Evolutionary conservation across 2,797 vertebrate genomes (phyloP), one percentile per base, ranked within the genome.

Genomic region (Microctenopoma lineatum): DNA sequence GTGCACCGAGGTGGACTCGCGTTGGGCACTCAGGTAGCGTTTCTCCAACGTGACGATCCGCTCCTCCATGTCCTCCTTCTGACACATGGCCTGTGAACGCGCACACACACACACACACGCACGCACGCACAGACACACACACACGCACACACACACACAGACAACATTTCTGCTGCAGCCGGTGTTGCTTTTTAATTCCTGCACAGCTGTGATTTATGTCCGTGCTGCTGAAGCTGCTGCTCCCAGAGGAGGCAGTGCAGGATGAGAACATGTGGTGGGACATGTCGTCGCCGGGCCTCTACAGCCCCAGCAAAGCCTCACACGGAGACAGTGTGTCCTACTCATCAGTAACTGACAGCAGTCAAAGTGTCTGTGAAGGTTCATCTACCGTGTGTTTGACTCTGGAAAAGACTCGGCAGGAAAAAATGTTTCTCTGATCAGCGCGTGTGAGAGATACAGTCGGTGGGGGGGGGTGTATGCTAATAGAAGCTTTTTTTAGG

Each of bases 41-140:
- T 99, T 99, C 84, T 99, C 98, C 80, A 99, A 89, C 0, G 98
- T 99, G 0, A 98, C 98, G 65, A 99, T 99, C 57, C 98, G 95
- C 84, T 99, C 98, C 92, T 99, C 98, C 98, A 99, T 99, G 82
- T 99, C 98, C 81, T 99, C 98, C 84, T 99, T 99, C 90, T 99
- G 98, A 79, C 97, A 98, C 97, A 99, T 97, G 68, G 96, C 96
- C 98, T 98, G 89, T 21, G 53, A 11, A 45, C 5, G 4, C 7
- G 4, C 57, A 68, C n/a, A 68, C 25, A 70, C 51, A 36, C 7
- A 38, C 57, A 68, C n/a, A 66, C 21, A 69, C 51, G 47, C 27
- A 25, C 44, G 46, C 52, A 44, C 15, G 47, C 16, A n/a, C n/a
- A 57, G 7, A 2, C 36, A 2, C 55, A 57, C n/a, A 8, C 2